These are phyloP conservation scores for Acipenser transmontanus DNA, from an alignment of 2,797 vertebrate species.

Conservation along the genomic window DNA sequence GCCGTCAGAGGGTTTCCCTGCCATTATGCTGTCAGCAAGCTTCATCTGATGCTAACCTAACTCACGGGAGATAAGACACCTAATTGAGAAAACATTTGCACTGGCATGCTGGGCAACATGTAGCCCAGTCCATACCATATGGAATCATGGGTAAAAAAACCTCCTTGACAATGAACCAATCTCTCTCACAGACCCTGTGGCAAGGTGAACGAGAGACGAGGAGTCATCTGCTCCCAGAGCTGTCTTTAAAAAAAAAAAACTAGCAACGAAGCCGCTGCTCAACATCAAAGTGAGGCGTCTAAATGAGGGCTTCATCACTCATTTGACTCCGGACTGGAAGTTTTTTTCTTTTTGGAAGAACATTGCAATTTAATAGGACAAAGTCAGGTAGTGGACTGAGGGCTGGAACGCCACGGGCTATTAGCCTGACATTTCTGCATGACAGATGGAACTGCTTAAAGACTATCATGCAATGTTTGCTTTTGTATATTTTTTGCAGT, in stretches of 20 bases:
- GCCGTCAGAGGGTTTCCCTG: slow-evolving; percentile 93
- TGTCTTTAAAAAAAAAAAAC: slow-evolving; percentile 53
- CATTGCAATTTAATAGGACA: slow-evolving; percentile 88
- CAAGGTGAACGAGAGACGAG: slow-evolving; percentile 89
- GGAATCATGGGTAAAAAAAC: slow-evolving; percentile 94
- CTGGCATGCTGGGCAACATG: slow-evolving; percentile 98
- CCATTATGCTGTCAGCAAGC: slow-evolving; percentile 97
- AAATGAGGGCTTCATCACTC: slow-evolving; percentile 45
- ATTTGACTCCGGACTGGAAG: slow-evolving; percentile 39
- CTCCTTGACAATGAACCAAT: slow-evolving; percentile 97
- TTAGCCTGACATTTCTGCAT: slow-evolving; percentile 87
- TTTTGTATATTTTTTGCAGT: slow-evolving; percentile 56
- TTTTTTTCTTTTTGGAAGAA: slow-evolving; percentile 61
- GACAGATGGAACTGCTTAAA: slow-evolving; percentile 97
- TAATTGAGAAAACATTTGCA: slow-evolving; percentile 97
- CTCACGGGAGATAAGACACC: slow-evolving; percentile 95
- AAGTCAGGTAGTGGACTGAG: slow-evolving; percentile 88
- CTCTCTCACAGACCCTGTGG: slow-evolving; percentile 93
- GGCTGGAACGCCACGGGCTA: slow-evolving; percentile 81
- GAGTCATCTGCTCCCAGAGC: slow-evolving; percentile 85
- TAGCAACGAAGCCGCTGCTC: slow-evolving; percentile 52
- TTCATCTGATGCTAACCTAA: slow-evolving; percentile 92
- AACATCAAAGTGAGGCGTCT: slow-evolving; percentile 71
- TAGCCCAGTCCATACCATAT: slow-evolving; percentile 92
- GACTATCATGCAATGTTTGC: slow-evolving; percentile 81